Conservation (phyloP, 2,113 vertebrate species). For the Dasyprocta punctata region DNA sequence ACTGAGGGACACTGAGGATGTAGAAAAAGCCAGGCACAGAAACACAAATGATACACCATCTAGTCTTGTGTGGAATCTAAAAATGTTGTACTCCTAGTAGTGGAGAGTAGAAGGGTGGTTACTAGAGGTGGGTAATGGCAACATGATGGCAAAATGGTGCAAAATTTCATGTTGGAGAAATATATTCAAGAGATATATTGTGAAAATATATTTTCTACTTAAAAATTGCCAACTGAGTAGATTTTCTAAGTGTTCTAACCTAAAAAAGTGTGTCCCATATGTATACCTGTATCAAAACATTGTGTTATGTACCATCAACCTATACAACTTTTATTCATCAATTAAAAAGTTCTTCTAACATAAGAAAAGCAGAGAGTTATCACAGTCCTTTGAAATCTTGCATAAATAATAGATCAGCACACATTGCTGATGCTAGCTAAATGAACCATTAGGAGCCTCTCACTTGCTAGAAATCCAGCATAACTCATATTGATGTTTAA, state of each 20-base stretch:
- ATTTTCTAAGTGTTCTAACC: not conserved
- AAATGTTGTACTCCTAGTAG: not conserved
- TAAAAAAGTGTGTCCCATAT: not conserved
- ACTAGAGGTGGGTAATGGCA: not conserved
- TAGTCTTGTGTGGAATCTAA: not conserved
- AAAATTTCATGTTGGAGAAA: not conserved
- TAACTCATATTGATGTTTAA: not conserved
- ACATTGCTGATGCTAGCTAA: not conserved
- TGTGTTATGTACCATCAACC: not conserved
- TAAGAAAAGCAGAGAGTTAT: not conserved
- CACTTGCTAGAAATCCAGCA: not conserved
- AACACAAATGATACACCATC: not conserved
- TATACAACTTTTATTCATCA: not conserved
- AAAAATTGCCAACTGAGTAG: not conserved
- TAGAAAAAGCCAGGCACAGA: not conserved
- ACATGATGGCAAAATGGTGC: not conserved
- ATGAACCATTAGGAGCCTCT: not conserved
- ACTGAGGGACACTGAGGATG: not conserved
- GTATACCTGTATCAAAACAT: not conserved
- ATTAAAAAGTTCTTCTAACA: not conserved
- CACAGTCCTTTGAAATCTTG: not conserved
- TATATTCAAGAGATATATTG: not conserved
- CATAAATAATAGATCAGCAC: not conserved
- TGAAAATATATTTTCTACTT: not conserved
- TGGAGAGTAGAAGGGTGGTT: not conserved